These are phyloP conservation scores for Chaetura pelagica DNA, from an alignment of 2,113 vertebrate species.

Conservation along the genomic window DNA sequence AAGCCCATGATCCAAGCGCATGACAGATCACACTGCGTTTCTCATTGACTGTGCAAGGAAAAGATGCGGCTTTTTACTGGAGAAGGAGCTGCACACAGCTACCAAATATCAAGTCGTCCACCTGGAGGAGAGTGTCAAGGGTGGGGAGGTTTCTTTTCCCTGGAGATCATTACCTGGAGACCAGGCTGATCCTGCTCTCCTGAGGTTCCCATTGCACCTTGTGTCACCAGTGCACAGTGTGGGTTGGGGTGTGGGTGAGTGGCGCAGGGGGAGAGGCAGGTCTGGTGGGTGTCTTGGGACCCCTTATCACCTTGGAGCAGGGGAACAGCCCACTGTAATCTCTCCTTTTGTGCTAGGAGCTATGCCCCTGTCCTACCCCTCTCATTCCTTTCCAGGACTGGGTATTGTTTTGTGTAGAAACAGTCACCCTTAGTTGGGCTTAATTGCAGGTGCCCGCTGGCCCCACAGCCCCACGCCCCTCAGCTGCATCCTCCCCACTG, in stretches of 20 bases:
- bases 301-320: background rate
- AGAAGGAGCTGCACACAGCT: slow-evolving; percentile 72
- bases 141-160: slow-evolving; percentile 37
- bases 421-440: slow-evolving; percentile 14
- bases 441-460: background rate
- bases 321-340: background rate
- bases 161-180: slow-evolving; percentile 57
- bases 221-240: slow-evolving; percentile 8
- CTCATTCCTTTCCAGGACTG: background rate
- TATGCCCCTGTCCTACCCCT: background rate
- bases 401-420: slow-evolving; percentile 58
- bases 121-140: slow-evolving; percentile 2
- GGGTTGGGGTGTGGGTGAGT: background rate
- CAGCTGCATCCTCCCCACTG: background rate
- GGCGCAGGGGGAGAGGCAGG: background rate
- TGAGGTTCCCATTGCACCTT: slow-evolving; percentile 9
- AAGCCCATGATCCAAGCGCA: slow-evolving; percentile 75
- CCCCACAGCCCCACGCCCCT: background rate
- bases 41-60: slow-evolving; percentile 71
- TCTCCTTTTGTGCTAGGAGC: background rate
- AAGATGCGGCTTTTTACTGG: slow-evolving; percentile 59
- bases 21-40: slow-evolving; percentile 79
- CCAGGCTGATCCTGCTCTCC: background rate
- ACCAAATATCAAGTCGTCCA: slow-evolving; percentile 65
- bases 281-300: background rate